Conservation (phyloP, 2,113 vertebrate genomes). For the Acanthochromis polyacanthus region DNA sequence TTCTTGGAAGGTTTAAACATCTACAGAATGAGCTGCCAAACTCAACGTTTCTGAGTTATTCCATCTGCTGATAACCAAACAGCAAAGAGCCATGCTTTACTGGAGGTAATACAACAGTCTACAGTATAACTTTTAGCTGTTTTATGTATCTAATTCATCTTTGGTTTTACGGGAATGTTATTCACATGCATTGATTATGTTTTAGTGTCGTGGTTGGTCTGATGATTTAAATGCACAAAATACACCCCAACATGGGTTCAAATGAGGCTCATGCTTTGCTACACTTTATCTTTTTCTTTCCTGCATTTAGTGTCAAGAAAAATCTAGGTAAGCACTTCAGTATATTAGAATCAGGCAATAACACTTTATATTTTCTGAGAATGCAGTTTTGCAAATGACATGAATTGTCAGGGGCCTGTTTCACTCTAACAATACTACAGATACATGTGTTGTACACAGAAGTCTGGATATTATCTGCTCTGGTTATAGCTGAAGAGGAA, state of each 20-base stretch:
- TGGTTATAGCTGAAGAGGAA: constrained; percentile 43
- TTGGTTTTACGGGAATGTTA: background rate
- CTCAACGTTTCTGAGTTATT: background rate
- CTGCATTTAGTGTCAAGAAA: constrained; percentile 10
- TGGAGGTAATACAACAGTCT: background rate
- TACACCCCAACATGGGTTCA: background rate
- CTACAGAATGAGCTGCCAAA: too few species aligned
- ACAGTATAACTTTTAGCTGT: constrained; percentile 9
- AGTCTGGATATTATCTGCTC: constrained; percentile 16
- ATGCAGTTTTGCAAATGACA: constrained; percentile 38
- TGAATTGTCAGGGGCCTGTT: constrained; percentile 32
- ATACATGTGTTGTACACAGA: background rate
- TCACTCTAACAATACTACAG: constrained; percentile 20
- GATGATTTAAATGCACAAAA: constrained; percentile 3
- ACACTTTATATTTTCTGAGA: constrained; percentile 13
- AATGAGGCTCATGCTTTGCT: background rate
- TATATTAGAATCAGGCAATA: constrained; percentile 8
- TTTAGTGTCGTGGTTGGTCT: constrained; percentile 4
- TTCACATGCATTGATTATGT: constrained; percentile 6
- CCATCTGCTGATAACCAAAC: background rate
- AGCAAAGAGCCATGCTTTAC: background rate
- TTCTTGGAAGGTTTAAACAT: background rate
- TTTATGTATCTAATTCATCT: constrained; percentile 5
- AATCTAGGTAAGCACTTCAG: background rate
- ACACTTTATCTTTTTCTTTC: constrained; percentile 10